Evolutionary conservation across 2,888 invertebrate species (phyloP).

Genomic region (Oscheius sp.): DNA sequence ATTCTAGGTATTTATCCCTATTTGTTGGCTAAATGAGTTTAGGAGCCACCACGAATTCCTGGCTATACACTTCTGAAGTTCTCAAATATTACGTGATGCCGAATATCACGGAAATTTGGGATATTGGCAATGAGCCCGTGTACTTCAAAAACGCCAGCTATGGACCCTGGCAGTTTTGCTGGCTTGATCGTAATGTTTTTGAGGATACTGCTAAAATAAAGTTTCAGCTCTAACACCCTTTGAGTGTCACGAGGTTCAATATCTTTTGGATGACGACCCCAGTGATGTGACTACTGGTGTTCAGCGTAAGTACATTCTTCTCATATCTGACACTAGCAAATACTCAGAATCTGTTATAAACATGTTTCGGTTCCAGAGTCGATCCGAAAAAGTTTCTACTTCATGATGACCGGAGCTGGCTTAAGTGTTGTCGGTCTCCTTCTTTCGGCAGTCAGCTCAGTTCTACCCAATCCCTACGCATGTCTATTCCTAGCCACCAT

Average conservation of each 20-base stretch:
- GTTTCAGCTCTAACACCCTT: slow-evolving; percentile 64
- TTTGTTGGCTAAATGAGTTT: slow-evolving; percentile 8
- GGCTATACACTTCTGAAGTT: slow-evolving; percentile 73
- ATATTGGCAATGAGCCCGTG: slow-evolving; percentile 50
- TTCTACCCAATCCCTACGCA: slow-evolving; percentile 63
- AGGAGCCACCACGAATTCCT: slow-evolving; percentile 70
- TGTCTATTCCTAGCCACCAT: slow-evolving; percentile 63
- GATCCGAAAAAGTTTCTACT: slow-evolving; percentile 62
- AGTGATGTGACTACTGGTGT: slow-evolving; percentile 71
- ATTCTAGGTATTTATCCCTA: neutral
- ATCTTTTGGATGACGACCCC: slow-evolving; percentile 66
- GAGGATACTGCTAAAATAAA: neutral
- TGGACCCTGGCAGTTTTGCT: slow-evolving; percentile 73
- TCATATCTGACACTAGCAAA: neutral
- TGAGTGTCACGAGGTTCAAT: slow-evolving; percentile 64
- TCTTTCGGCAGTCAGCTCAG: slow-evolving; percentile 59
- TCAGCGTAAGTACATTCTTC: slow-evolving; percentile 58
- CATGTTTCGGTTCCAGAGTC: slow-evolving; percentile 54
- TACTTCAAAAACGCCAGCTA: slow-evolving; percentile 71
- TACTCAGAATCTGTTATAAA: too few species aligned
- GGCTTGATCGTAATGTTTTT: slow-evolving; percentile 67
- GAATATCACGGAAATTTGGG: slow-evolving; percentile 62
- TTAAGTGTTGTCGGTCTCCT: slow-evolving; percentile 51
- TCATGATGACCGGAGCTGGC: slow-evolving; percentile 63
- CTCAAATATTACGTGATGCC: slow-evolving; percentile 71